These are phyloP conservation scores for Equus przewalskii DNA, from an alignment of 2,113 vertebrate genomes.

Conservation along the genomic window DNA sequence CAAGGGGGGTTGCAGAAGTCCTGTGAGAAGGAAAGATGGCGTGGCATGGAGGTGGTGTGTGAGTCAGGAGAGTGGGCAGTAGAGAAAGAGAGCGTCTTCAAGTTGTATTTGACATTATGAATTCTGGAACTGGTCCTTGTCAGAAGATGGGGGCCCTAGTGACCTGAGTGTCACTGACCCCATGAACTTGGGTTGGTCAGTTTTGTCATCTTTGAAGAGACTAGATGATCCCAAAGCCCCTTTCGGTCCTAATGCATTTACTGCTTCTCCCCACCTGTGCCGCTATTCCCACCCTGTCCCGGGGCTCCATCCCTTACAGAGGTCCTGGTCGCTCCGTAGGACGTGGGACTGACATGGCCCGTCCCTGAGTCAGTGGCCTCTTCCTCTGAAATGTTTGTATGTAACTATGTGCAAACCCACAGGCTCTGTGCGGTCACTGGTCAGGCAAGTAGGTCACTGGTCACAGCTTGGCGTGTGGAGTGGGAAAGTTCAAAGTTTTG, in stretches of 20 bases:
- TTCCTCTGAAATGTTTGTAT: neutral
- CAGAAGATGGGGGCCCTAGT: no score
- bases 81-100: neutral
- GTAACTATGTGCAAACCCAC: neutral
- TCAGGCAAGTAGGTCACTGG: neutral
- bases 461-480: neutral
- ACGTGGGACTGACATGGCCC: neutral
- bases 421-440: neutral
- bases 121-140: neutral
- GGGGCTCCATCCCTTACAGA: neutral
- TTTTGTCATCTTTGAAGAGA: neutral
- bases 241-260: neutral
- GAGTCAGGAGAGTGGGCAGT: neutral
- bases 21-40: neutral
- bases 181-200: neutral
- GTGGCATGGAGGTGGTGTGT: neutral
- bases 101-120: neutral
- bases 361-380: no score
- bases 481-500: accelerated
- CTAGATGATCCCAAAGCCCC: neutral
- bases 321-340: neutral
- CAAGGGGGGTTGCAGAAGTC: neutral
- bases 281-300: neutral
- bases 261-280: no score
- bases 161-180: neutral